Evolutionary conservation across 2,888 invertebrate species (phyloP), one percentile per base, ranked within the genome.

Genomic region (Andrena bucephala): DNA sequence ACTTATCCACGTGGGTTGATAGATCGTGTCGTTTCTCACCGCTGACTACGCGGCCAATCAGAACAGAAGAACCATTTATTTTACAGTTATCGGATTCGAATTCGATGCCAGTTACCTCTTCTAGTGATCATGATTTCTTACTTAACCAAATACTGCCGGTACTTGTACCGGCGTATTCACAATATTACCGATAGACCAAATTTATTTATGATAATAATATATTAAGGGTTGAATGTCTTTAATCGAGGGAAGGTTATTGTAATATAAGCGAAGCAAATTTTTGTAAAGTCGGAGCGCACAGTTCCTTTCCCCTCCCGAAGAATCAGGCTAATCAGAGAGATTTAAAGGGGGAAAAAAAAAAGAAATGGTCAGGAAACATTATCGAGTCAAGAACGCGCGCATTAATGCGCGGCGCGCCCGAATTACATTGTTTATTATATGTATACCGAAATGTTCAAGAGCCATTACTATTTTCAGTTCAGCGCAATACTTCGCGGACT

Each of bases 131-230:
- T 88, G 91, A 87, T 92, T 92, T 89, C 90, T 89, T 88, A 90
- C 91, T 89, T 87, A 90, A 93, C 93, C 93, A 94, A 93, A 93
- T 94, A 93, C 94, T 93, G 93, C 93, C 93, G 92, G 92, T 91
- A 89, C 91, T 89, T 89, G 85, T 91, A 92, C 91, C 90, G 93
- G 93, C 93, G 93, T 93, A 94, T 93, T 93, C 91, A 92, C 91
- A 92, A 93, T 93, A 93, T 93, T 94, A 94, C 92, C 93, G 92
- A 94, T 94, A 94, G 93, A 94, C 93, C 94, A 94, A 93, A 94
- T 93, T 93, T 94, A 94, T 94, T 94, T 93, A 94, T 94, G 93
- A 93, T 93, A 93, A 93, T 94, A 93, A 93, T 93, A 93, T 92
- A 91, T 93, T 93, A 91, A 92, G 90, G 92, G 91, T 93, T 91